phyloP scores from a whole-genome alignment of 2,113 vertebrate species.

The Chionis minor region DNA sequence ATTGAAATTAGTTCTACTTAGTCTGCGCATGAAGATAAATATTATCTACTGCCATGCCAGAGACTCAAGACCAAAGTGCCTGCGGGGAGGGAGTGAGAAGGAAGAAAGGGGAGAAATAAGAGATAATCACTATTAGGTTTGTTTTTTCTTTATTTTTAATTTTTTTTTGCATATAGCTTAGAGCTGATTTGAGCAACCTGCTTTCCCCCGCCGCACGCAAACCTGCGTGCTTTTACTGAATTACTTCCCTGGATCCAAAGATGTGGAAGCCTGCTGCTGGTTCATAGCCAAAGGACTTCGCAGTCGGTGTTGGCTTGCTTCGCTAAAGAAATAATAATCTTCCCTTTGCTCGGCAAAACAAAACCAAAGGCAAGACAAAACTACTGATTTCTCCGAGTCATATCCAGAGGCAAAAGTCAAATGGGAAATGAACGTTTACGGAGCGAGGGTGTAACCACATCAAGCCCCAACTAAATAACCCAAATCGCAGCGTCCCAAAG shows the following conservation, averaged over 20 bases:
- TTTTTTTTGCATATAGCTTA: too few species aligned
- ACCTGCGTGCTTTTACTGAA: rapidly evolving
- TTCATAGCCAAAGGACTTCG: neutral
- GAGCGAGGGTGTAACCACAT: neutral
- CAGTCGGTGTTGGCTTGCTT: neutral
- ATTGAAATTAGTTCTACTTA: neutral
- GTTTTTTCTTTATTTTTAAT: neutral
- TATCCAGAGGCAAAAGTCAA: neutral
- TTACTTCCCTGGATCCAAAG: rapidly evolving
- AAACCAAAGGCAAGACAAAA: neutral
- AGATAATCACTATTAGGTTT: neutral
- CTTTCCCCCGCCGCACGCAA: neutral
- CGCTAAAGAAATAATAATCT: neutral
- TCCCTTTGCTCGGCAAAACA: neutral
- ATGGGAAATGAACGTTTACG: rapidly evolving
- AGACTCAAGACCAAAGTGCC: neutral
- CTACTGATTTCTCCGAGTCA: neutral
- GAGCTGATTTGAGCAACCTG: neutral
- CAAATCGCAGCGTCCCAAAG: rapidly evolving
- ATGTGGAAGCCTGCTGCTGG: neutral
- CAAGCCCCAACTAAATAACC: neutral
- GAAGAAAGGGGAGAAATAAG: neutral
- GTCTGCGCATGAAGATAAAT: neutral
- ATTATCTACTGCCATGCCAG: neutral
- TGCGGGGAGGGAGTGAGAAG: neutral